Percentiles rank a stretch among this genome's conserved stretches.
Conservation (phyloP, 2,888 invertebrate genomes). For the Xestobium rufovillosum region DNA sequence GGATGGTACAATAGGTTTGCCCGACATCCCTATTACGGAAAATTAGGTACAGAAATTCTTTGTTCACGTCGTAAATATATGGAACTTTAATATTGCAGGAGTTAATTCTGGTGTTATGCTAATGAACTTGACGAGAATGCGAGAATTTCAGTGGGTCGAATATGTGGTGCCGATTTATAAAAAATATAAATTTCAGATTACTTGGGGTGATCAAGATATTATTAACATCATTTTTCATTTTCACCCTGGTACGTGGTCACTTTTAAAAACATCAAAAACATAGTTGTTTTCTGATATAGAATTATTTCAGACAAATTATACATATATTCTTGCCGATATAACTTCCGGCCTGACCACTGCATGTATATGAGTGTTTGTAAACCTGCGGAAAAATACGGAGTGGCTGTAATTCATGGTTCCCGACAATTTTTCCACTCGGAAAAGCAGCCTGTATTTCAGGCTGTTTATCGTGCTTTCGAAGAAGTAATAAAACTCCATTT, state of each 20-base stretch:
- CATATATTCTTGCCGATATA: conserved; percentile 77
- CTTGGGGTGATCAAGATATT: conserved; percentile 97
- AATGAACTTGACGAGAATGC: conserved; percentile 91
- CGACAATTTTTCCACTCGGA: conserved; percentile 77
- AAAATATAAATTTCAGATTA: conserved; percentile 77
- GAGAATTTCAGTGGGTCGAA: conserved; percentile 76
- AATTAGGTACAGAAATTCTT: conserved; percentile 51
- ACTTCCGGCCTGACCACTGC: conserved; percentile 93
- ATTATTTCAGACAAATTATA: conserved; percentile 60
- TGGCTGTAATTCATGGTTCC: conserved; percentile 83
- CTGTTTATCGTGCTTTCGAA: conserved; percentile 57
- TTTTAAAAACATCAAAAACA: conserved; percentile 1
- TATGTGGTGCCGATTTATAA: conserved; percentile 78
- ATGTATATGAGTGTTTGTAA: conserved; percentile 89
- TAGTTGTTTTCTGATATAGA: conserved; percentile 3
- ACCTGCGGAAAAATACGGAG: conserved; percentile 54
- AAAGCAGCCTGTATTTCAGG: conserved; percentile 78
- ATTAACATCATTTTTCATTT: conserved; percentile 86
- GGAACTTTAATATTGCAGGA: conserved; percentile 49
- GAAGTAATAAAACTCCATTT: conserved; percentile 40
- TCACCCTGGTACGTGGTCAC: conserved; percentile 59
- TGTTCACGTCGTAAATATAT: background rate
- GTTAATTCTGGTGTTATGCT: conserved; percentile 96
- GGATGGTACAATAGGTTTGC: conserved; percentile 97
- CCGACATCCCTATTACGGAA: conserved; percentile 88